A percentile compares a stretch with the other conserved stretches of the same genome.
Conservation (phyloP, 2,797 vertebrate genomes). For the Gastrophryne carolinensis region DNA sequence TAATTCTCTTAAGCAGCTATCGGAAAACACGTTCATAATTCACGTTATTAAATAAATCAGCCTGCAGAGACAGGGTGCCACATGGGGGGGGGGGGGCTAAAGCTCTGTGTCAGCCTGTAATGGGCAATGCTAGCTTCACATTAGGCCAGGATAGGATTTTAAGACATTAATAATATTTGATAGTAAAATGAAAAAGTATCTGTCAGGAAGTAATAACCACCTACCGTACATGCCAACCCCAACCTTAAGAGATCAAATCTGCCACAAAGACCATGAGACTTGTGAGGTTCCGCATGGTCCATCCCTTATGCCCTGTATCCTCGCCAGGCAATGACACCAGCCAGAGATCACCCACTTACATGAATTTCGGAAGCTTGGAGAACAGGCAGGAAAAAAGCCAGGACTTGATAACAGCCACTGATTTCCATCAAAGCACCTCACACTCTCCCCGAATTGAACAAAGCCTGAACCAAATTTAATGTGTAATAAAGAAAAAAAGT, state of each 20-base stretch:
- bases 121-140: background rate
- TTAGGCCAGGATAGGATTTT: background rate
- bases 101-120: background rate
- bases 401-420: too few species aligned
- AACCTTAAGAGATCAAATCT: too few species aligned
- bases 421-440: too few species aligned
- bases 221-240: too few species aligned
- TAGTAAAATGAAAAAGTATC: too few species aligned
- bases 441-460: background rate
- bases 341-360: constrained; percentile 82
- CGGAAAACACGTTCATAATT: background rate
- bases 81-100: too few species aligned
- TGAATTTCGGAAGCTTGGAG: too few species aligned
- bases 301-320: constrained; percentile 82
- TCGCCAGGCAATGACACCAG: constrained; percentile 84
- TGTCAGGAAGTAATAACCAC: too few species aligned
- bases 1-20: background rate
- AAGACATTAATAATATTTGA: too few species aligned
- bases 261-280: constrained; percentile 88
- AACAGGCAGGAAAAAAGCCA: too few species aligned
- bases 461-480: background rate
- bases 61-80: background rate
- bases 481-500: too few species aligned
- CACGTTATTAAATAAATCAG: background rate
- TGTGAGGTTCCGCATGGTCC: too few species aligned